These are phyloP conservation scores for Acromyrmex charruanus DNA, from an alignment of 1,140 invertebrate genomes.

Conservation along the genomic window DNA sequence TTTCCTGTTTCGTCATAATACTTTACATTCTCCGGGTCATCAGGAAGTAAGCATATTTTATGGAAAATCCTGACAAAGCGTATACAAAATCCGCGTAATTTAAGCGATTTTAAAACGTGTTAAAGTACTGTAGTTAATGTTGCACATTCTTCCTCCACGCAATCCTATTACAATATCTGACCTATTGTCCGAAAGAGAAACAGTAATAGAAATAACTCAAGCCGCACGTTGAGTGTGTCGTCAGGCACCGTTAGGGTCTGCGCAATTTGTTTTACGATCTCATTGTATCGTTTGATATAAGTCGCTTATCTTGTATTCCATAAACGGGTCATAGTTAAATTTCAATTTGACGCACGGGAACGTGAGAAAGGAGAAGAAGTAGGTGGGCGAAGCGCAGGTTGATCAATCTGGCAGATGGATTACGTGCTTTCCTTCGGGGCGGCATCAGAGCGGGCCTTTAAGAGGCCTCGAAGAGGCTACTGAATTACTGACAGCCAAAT, in stretches of 20 bases:
- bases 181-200: constrained; percentile 34
- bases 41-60: neutral
- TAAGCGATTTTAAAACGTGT: constrained; percentile 12
- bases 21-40: neutral
- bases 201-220: constrained; percentile 17
- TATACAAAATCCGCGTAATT: neutral
- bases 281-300: constrained; percentile 15
- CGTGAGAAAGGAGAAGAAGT: constrained; percentile 30
- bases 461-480: constrained; percentile 77
- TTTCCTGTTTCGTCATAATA: neutral
- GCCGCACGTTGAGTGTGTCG: constrained; percentile 22
- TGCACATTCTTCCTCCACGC: constrained; percentile 12
- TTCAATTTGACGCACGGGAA: constrained; percentile 45
- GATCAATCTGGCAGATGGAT: constrained; percentile 78
- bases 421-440: constrained; percentile 75
- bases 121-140: constrained; percentile 24
- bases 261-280: constrained; percentile 29
- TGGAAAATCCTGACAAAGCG: neutral
- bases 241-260: constrained; percentile 24
- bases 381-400: constrained; percentile 71
- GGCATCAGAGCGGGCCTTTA: constrained; percentile 72
- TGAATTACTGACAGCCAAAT: constrained; percentile 84
- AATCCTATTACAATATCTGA: constrained; percentile 13
- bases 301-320: constrained; percentile 3
- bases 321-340: constrained; percentile 27